phyloP scores from a whole-genome alignment of 2,888 invertebrate genomes.

The Timema cristinae region DNA sequence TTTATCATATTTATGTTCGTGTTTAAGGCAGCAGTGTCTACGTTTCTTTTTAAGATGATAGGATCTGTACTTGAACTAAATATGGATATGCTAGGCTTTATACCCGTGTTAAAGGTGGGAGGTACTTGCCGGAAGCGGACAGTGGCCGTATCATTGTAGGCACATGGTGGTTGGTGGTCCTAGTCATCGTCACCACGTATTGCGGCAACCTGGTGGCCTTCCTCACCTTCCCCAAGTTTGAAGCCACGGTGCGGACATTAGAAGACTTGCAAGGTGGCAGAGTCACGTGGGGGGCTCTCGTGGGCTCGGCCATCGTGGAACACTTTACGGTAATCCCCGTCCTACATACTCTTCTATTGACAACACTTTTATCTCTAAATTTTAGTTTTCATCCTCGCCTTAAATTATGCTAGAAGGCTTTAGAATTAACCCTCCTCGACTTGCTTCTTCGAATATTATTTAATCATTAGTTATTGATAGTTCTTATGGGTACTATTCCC shows the following conservation, averaged over 20 bases:
- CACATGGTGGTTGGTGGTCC: slow-evolving; percentile 88
- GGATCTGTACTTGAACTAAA: not conserved
- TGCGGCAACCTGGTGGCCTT: slow-evolving; percentile 91
- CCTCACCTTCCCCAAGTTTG: slow-evolving; percentile 83
- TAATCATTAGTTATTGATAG: no score
- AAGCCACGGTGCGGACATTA: slow-evolving; percentile 64
- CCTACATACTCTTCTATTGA: no score
- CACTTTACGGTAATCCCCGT: slow-evolving; percentile 50
- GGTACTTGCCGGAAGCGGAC: slow-evolving; percentile 78
- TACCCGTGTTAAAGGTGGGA: slow-evolving; percentile 63
- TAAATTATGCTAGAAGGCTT: no score
- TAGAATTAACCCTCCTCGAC: no score
- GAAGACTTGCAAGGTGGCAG: slow-evolving; percentile 58
- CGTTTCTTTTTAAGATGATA: not conserved
- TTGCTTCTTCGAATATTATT: no score
- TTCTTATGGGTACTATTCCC: no score
- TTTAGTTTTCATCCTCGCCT: no score
- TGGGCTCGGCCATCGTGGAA: slow-evolving; percentile 70
- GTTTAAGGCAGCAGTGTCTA: no score
- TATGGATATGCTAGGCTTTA: not conserved
- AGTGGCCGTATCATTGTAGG: slow-evolving; percentile 82
- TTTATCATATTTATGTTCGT: no score
- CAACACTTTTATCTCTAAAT: no score
- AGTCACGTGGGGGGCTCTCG: slow-evolving; percentile 71
- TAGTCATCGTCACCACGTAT: slow-evolving; percentile 86